Base-by-base conservation (phyloP, 2,888 invertebrate species). In the Andrena praecox region DNA sequence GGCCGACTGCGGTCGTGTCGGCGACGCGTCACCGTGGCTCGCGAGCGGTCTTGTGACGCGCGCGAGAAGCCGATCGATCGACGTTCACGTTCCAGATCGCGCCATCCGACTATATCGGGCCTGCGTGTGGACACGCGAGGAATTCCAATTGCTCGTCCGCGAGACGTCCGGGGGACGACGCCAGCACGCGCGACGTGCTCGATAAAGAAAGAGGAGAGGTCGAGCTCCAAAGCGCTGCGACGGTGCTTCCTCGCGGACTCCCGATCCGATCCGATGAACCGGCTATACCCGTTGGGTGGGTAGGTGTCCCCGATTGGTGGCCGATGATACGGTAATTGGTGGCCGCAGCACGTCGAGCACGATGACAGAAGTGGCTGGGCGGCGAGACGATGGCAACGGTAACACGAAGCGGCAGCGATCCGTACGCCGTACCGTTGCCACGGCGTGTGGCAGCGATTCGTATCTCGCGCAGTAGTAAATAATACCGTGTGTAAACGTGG, bases 401-500 rank as follows among this genome's bases (percentile, higher is more conserved):
- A 74, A 66, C 67, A 42, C 63, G 50, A 33, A 24, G 35, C 59
- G 64, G 66, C 24, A 56, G 67, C 87, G 82, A 78, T 76, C 77
- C 78, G 82, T 84, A 77, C 80, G 84, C 85, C 83, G 85, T 85
- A 75, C 77, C 85, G 85, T 86, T 85, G 82, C 80, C 77, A 77
- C 85, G 85, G 85, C 85, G 85, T 86, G 85, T 86, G 85, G 74
- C 85, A 73, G 75, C 80, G 87, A 88, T 87, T 85, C 87, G 87
- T 88, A 87, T 88, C 88, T 88, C 89, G 87, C 84, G 78, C 88
- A 82, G 87, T 87, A 86, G 90, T 90, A 90, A 90, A 90, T 90
- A 89, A 88, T 90, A 84, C 84, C 89, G 89, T 90, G 90, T 90
- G 87, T 89, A 90, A 90, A 86, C 88, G 89, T 85, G 87, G 89